Base-by-base conservation (phyloP, 2,797 vertebrate species). In the Phoebastria nigripes region DNA sequence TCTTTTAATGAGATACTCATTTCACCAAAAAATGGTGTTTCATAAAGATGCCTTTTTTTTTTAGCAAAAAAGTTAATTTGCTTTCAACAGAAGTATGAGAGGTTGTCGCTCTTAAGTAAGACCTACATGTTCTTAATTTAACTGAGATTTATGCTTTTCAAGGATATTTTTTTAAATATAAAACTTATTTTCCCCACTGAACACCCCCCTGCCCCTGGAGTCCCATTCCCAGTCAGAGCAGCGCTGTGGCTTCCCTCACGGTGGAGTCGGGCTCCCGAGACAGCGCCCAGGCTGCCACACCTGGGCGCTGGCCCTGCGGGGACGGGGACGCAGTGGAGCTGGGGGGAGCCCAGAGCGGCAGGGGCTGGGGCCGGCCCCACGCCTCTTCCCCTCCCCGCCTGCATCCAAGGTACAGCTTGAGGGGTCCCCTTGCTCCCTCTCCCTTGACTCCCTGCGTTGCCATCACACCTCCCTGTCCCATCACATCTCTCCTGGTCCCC, bases 271-370 rank as follows among this genome's bases (percentile, higher is more conserved):
- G 31, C 13, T 59, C 26, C 33, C 2, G 3, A 39, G 51, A 4
- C 11, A 6, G 51, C 52, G 62, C 33, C 28, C 39, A 37, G 65
- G 56, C 42, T 77, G 56, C 39, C 8, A 1, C 33, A 16, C 25
- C 39, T 25, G 6, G 2, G 8, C 5, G 5, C 55, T 70, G 73
- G 55, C 25, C 31, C 55, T 39, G 42, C 0, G 0, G 4, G 11
- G 29, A 66, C 0, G 7, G 56, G 46, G 42, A 44, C 0, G 2
- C 5, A 11, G 44, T 35, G 55, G 31, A 63, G 33, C 25, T 22
- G 31, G 18, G 29, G 62, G 26, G 33, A 25, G 8, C 29, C 44
- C 17, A 31, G 62, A 70, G 82, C 0, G 3, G 12, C 49, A 26
- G 52, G 29, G 31, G 19, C 12, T 24, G n/a, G 21, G 37, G 16